phyloP scores from a whole-genome alignment of 2,797 vertebrate species.

The Taenioides sp. region DNA sequence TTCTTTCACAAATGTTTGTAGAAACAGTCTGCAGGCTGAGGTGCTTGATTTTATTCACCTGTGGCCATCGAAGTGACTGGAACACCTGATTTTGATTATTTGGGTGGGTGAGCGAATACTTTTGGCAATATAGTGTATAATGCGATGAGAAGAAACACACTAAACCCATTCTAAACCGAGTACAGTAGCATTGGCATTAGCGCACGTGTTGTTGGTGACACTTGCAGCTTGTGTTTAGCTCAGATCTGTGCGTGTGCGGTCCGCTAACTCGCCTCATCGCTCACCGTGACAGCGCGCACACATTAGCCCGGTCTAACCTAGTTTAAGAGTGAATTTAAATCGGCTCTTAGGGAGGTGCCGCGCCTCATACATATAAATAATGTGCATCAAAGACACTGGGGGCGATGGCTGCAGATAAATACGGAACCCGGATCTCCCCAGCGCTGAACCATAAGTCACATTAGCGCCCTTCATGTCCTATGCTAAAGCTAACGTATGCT shows the following conservation, averaged over 20 bases:
- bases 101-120: too few relatives aligned
- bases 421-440: not conserved
- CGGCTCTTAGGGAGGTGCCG: constrained; percentile 49
- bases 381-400: constrained; percentile 33
- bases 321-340: constrained; percentile 44
- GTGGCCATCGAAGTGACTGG: too few relatives aligned
- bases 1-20: too few relatives aligned
- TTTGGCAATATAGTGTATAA: too few relatives aligned
- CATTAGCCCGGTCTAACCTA: constrained; percentile 40
- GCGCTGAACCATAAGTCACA: constrained; percentile 35
- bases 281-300: constrained; percentile 41
- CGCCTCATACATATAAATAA: constrained; percentile 49
- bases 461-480: constrained; percentile 21
- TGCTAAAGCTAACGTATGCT: constrained; percentile 31
- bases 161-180: not conserved
- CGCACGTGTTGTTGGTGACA: constrained; percentile 2
- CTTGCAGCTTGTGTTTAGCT: constrained; percentile 11
- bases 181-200: not conserved
- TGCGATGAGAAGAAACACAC: too few relatives aligned
- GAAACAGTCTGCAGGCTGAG: too few relatives aligned
- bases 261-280: constrained; percentile 36
- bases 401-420: constrained; percentile 3
- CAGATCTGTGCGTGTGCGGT: constrained; percentile 26
- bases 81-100: too few relatives aligned
- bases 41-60: too few relatives aligned